Evolutionary conservation across 2,113 vertebrate genomes (phyloP).

Genomic region (Misgurnus mizolepis): DNA sequence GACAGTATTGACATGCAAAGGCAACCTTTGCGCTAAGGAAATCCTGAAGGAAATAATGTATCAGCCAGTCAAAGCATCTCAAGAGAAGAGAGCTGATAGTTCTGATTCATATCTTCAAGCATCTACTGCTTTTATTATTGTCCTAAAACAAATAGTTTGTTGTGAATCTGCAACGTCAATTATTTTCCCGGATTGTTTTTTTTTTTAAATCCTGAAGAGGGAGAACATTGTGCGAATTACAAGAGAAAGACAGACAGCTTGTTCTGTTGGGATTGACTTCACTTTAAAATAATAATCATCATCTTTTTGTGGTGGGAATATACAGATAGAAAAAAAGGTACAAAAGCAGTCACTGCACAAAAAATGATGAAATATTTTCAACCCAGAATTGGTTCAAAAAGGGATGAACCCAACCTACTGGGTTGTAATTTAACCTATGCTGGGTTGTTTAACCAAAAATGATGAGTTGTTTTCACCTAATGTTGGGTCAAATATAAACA

Average conservation of each 20-base stretch:
- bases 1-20: conserved; percentile 34
- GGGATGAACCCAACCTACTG: no score
- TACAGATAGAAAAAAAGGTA: no score
- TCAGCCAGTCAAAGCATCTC: conserved; percentile 28
- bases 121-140: conserved; percentile 18
- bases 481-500: no score
- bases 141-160: conserved; percentile 17
- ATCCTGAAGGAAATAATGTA: conserved; percentile 31
- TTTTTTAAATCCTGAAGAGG: background rate
- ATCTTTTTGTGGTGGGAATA: no score
- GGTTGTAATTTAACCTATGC: no score
- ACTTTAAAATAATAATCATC: no score
- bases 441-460: no score
- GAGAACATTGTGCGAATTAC: background rate
- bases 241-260: background rate
- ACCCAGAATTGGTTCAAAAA: no score
- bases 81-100: conserved; percentile 7
- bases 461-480: no score
- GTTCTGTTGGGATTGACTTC: no score
- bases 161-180: background rate
- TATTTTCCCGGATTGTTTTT: conserved; percentile 8
- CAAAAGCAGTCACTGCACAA: no score
- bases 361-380: no score
- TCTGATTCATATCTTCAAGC: conserved; percentile 27
- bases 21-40: conserved; percentile 29